Evolutionary conservation across 2,888 invertebrate species (phyloP), one percentile per base, ranked within the genome.

Genomic region (Acrobasis suavella): DNA sequence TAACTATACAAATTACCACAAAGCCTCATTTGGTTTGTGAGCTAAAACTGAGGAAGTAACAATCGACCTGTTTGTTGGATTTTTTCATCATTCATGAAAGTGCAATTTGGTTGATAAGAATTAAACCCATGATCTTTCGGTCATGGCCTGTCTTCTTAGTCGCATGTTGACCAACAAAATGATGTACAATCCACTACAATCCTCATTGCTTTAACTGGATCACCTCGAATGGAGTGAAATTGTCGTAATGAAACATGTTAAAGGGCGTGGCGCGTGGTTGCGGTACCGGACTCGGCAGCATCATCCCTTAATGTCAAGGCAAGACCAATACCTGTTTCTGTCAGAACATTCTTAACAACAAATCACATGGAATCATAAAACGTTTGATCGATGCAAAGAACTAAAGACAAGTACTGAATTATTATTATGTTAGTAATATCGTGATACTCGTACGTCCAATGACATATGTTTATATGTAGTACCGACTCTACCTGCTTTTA

Each of bases 231-330:
- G 17, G 16, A 38, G 32, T 32, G 10, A 37, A 22, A 52, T 32
- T 38, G 16, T 16, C 54, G 2, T 42, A 56, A 42, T 42, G 56
- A 42, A 7, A 55, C 55, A n/a, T 42, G 56, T 56, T 42, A 12
- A 42, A 56, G 56, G 56, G 56, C 56, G n/a, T 56, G 56, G 17
- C 16, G 15, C 3, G 39, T 32, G 32, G 32, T 7, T 32, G 39
- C 42, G 55, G 42, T 39, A 55, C 37, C 15, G 38, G 38, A 42
- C 55, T 56, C 32, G 1, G 9, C 49, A 51, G 50, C 51, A 51
- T 51, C 60, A 60, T 60, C 60, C 60, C 60, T 60, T 60, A 60
- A 60, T 60, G 60, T 60, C 60, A 60, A 60, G 51, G 60, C 60
- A 42, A 60, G 38, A 5, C 39, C 37, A 51, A 52, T 52, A 42